Percentiles rank a stretch among this genome's conserved stretches.
These are phyloP conservation scores for Drosophila lowei DNA, from an alignment of 1,140 invertebrate species.

Conservation along the genomic window DNA sequence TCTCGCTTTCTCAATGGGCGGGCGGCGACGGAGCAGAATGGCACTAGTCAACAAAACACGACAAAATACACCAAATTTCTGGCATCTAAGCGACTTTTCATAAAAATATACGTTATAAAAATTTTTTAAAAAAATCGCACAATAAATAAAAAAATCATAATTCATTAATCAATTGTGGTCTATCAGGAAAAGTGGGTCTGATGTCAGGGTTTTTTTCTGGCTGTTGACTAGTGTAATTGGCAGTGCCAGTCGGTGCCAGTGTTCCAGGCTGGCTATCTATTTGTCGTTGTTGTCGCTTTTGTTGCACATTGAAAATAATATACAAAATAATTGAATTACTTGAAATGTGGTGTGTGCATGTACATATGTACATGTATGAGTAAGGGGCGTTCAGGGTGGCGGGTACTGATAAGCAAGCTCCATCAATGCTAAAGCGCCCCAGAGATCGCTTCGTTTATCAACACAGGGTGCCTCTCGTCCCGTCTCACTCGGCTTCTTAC, in stretches of 20 bases:
- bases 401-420: slow-evolving; percentile 66
- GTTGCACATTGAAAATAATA: slow-evolving; percentile 81
- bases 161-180: too few species aligned
- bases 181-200: too few species aligned
- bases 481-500: too few species aligned
- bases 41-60: background rate
- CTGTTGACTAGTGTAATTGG: slow-evolving; percentile 67
- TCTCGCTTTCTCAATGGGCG: slow-evolving; percentile 54
- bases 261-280: slow-evolving; percentile 7
- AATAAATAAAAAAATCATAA: too few species aligned
- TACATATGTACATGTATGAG: slow-evolving; percentile 28
- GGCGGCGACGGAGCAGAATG: slow-evolving; percentile 57
- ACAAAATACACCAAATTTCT: too few species aligned
- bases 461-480: slow-evolving; percentile 3
- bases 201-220: background rate
- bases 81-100: too few species aligned
- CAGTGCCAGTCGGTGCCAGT: slow-evolving; percentile 77
- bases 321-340: slow-evolving; percentile 81
- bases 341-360: slow-evolving; percentile 23
- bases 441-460: too few species aligned
- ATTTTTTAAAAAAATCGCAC: too few species aligned
- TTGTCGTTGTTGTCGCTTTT: slow-evolving; percentile 69
- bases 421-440: too few species aligned
- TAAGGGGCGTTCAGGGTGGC: slow-evolving; percentile 61
- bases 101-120: too few species aligned